Evolutionary conservation across 2,888 invertebrate species (phyloP).

Genomic region (Alviniconcha strummeri): DNA sequence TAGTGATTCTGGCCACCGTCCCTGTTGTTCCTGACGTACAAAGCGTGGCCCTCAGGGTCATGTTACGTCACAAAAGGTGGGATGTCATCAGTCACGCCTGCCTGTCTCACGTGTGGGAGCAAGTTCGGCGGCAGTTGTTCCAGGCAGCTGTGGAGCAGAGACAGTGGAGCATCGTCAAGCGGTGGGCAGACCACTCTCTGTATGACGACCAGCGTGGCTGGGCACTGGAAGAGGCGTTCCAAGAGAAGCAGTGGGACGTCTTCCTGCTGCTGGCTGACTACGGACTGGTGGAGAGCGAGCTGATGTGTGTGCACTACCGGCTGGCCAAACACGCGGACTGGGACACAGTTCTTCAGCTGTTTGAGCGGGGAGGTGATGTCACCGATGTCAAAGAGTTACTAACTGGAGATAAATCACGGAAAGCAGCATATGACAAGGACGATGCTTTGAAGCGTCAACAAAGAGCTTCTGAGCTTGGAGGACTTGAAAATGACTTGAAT

Average conservation of each 20-base stretch:
- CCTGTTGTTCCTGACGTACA: neutral
- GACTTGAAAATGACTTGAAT: no score
- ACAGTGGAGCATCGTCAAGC: slow-evolving; percentile 15
- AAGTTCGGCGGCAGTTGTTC: slow-evolving; percentile 15
- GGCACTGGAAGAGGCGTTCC: slow-evolving; percentile 15
- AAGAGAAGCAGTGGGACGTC: no score
- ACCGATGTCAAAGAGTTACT: neutral
- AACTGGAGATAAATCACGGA: neutral
- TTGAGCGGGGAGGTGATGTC: slow-evolving; percentile 12
- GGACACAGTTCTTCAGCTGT: slow-evolving; percentile 7
- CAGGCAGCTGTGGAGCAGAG: slow-evolving; percentile 23
- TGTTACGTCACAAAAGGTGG: neutral
- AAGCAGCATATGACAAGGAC: no score
- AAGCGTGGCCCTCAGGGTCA: neutral
- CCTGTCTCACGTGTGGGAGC: neutral
- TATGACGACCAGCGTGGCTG: slow-evolving; percentile 17
- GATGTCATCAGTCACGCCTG: neutral
- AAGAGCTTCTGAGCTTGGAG: neutral
- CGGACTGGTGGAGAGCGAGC: neutral
- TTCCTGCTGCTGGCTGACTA: slow-evolving; percentile 15
- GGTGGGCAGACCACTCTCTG: slow-evolving; percentile 14
- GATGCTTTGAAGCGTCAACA: no score
- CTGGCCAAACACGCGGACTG: slow-evolving; percentile 13
- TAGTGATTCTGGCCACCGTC: neutral
- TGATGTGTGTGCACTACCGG: neutral